Percentiles rank a stretch among this genome's conserved stretches.
These are phyloP conservation scores for Crepidodera aurea DNA, from an alignment of 2,888 invertebrate genomes.

Conservation along the genomic window DNA sequence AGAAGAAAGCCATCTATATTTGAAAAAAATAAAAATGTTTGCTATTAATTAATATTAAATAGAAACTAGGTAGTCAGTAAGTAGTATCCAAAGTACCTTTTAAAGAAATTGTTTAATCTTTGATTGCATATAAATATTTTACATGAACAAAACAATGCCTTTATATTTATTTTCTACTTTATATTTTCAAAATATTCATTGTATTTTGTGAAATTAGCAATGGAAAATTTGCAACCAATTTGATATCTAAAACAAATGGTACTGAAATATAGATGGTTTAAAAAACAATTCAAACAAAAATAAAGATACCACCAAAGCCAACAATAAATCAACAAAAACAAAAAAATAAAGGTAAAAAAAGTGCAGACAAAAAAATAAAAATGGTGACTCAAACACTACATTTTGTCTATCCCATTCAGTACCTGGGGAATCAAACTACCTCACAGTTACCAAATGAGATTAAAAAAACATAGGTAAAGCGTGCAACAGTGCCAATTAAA, in stretches of 20 bases:
- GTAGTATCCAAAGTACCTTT: too few relatives aligned
- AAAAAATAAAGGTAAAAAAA: conserved; percentile 25
- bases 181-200: too few relatives aligned
- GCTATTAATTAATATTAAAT: too few relatives aligned
- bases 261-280: not conserved
- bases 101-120: too few relatives aligned
- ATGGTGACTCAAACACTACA: conserved; percentile 63
- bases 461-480: conserved; percentile 72
- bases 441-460: conserved; percentile 99
- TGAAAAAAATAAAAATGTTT: too few relatives aligned
- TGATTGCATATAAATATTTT: too few relatives aligned
- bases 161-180: too few relatives aligned
- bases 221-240: too few relatives aligned
- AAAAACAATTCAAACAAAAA: not conserved
- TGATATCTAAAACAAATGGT: too few relatives aligned
- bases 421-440: conserved; percentile 76
- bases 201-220: too few relatives aligned
- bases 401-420: conserved; percentile 85
- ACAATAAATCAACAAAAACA: conserved; percentile 24
- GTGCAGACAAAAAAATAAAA: conserved; percentile 39
- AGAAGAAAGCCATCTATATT: conserved; percentile 6
- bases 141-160: too few relatives aligned
- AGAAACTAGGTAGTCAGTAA: too few relatives aligned
- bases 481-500: conserved; percentile 51
- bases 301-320: conserved; percentile 24